Evolutionary conservation across 2,797 vertebrate genomes (phyloP).

Genomic region (Rhinogobio ventralis): DNA sequence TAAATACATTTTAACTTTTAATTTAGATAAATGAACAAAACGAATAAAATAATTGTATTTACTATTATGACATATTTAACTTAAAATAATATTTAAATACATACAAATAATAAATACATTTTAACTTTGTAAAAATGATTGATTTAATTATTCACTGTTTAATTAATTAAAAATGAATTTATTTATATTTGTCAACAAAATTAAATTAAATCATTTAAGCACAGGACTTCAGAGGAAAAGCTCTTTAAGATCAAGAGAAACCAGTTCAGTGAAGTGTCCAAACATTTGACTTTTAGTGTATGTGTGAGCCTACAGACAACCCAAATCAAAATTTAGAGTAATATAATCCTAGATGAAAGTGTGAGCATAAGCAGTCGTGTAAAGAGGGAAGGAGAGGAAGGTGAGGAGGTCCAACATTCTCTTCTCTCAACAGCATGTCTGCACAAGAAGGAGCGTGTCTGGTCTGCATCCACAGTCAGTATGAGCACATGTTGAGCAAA

Average conservation of each 20-base stretch:
- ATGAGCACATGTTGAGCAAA: neutral
- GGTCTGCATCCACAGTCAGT: conserved; percentile 36
- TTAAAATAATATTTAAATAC: neutral
- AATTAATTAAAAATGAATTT: neutral
- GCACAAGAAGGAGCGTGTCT: conserved; percentile 32
- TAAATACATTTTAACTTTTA: neutral
- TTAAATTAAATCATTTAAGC: neutral
- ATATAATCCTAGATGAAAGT: neutral
- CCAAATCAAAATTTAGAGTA: neutral
- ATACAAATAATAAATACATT: neutral
- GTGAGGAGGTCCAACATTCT: neutral
- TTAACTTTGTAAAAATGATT: neutral
- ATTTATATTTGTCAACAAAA: neutral
- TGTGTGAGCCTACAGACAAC: neutral
- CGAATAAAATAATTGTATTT: neutral
- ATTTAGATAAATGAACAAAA: neutral
- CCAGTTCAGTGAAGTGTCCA: neutral
- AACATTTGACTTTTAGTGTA: neutral
- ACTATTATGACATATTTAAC: neutral
- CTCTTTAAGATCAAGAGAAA: neutral
- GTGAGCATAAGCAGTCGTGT: neutral
- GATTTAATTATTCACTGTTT: neutral
- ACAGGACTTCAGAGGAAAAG: neutral
- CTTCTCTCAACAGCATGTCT: conserved; percentile 36
- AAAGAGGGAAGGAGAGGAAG: neutral